phyloP scores from a whole-genome alignment of 2,888 invertebrate species.

The Euplagia quadripunctaria region DNA sequence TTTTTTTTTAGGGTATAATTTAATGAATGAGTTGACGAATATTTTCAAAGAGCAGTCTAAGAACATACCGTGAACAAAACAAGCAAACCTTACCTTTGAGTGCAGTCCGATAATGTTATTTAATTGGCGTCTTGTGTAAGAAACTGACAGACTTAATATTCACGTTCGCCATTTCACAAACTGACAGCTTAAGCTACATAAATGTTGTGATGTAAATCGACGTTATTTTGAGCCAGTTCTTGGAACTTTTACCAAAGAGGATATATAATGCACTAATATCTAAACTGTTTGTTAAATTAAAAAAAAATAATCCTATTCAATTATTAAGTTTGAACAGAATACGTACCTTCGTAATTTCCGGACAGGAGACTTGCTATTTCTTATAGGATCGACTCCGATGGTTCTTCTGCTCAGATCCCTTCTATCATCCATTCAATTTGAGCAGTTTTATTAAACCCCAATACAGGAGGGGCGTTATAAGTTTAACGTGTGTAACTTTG shows the following conservation, averaged over 20 bases:
- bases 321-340: too few species aligned
- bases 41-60: too few species aligned
- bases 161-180: slow-evolving; percentile 27
- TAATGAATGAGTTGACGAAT: too few species aligned
- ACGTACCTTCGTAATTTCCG: too few species aligned
- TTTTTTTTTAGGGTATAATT: too few species aligned
- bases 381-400: too few species aligned
- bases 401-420: too few species aligned
- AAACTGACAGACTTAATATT: slow-evolving; percentile 2
- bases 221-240: slow-evolving; percentile 29
- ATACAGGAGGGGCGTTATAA: too few species aligned
- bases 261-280: neutral
- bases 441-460: too few species aligned
- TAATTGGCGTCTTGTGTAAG: slow-evolving; percentile 15
- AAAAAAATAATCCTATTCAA: neutral
- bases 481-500: too few species aligned
- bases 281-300: neutral
- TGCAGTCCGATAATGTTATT: slow-evolving; percentile 4
- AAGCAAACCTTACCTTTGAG: neutral
- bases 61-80: neutral
- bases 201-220: slow-evolving; percentile 33
- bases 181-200: slow-evolving; percentile 33
- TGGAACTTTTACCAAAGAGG: slow-evolving; percentile 39
- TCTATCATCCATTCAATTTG: too few species aligned
- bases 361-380: too few species aligned